Evolutionary conservation across 2,113 vertebrate genomes (phyloP).

Genomic region (Dolichotis patagonum): DNA sequence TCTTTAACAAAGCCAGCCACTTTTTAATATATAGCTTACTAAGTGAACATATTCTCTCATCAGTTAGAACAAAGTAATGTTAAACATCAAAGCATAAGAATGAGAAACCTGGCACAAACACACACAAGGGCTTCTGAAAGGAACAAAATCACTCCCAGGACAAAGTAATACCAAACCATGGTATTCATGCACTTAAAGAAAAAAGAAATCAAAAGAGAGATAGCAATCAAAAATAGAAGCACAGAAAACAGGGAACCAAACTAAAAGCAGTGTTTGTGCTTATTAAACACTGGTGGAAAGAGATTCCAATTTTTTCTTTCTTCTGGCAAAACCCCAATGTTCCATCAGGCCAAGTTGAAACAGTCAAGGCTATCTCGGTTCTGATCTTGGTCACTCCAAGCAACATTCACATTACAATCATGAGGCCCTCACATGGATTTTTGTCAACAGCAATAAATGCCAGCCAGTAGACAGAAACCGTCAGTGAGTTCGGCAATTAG

Average conservation of each 20-base stretch:
- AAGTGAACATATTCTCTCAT: not conserved
- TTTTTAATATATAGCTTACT: not conserved
- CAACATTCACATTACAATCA: not conserved
- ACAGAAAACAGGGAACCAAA: not conserved
- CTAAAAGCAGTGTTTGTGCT: not conserved
- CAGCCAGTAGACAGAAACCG: not conserved
- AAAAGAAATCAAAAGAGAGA: not conserved
- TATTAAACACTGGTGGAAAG: not conserved
- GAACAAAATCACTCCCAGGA: not conserved
- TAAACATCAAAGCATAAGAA: constrained; percentile 37
- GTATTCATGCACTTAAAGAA: not conserved
- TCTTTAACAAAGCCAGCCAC: not conserved
- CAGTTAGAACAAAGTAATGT: not conserved
- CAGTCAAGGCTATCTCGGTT: not conserved
- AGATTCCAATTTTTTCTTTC: not conserved
- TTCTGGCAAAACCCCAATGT: not conserved
- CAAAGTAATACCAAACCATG: not conserved
- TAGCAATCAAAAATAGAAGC: not conserved
- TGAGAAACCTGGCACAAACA: not conserved
- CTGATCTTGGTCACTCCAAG: not conserved
- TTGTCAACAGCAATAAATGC: not conserved
- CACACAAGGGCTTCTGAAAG: not conserved
- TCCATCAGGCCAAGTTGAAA: not conserved
- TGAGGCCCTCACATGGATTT: not conserved
- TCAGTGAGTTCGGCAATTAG: not conserved